Evolutionary conservation across 64 coral and sea anemone genomes (phyloP).

Genomic region (Montipora efflorescens): DNA sequence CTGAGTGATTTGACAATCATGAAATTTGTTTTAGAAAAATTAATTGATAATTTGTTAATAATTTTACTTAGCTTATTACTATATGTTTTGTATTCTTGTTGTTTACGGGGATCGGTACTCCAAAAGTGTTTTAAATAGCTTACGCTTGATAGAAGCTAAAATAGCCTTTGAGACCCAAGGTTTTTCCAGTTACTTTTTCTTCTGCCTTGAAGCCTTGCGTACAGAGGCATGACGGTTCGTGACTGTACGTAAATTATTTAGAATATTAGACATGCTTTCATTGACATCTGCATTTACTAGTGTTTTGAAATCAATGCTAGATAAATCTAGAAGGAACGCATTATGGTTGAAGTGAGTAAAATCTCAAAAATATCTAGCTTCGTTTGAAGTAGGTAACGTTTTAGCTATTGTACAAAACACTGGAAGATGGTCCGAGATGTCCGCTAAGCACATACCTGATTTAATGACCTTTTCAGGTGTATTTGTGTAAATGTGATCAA

Average conservation of each 20-base stretch:
- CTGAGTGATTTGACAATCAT: slow-evolving; percentile 11
- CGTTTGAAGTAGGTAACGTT: slow-evolving; percentile 3
- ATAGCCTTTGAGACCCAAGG: slow-evolving; percentile 43
- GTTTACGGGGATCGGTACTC: slow-evolving; percentile 37
- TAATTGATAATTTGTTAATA: slow-evolving; percentile 37
- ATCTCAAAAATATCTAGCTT: slow-evolving; percentile 13
- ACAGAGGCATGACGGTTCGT: slow-evolving; percentile 66
- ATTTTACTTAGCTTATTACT: slow-evolving; percentile 58
- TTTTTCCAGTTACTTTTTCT: slow-evolving; percentile 56
- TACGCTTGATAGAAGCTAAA: slow-evolving; percentile 50
- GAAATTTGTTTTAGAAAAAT: slow-evolving; percentile 23
- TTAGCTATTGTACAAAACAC: slow-evolving; percentile 19
- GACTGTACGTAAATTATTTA: slow-evolving; percentile 30
- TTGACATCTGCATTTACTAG: slow-evolving; percentile 43
- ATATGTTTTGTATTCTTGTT: slow-evolving; percentile 26
- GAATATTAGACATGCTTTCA: slow-evolving; percentile 27
- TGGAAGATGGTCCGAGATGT: slow-evolving; percentile 29
- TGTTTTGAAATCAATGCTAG: slow-evolving; percentile 22
- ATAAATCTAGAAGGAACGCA: slow-evolving; percentile 27
- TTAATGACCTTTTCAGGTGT: slow-evolving; percentile 58
- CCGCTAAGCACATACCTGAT: slow-evolving; percentile 39
- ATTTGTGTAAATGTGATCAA: slow-evolving; percentile 62
- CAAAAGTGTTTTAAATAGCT: slow-evolving; percentile 50
- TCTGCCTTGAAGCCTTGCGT: slow-evolving; percentile 33
- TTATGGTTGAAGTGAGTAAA: slow-evolving; percentile 41